phyloP scores from a whole-genome alignment of 2,888 invertebrate species.

The Gastracanthus pulcherrimus region DNA sequence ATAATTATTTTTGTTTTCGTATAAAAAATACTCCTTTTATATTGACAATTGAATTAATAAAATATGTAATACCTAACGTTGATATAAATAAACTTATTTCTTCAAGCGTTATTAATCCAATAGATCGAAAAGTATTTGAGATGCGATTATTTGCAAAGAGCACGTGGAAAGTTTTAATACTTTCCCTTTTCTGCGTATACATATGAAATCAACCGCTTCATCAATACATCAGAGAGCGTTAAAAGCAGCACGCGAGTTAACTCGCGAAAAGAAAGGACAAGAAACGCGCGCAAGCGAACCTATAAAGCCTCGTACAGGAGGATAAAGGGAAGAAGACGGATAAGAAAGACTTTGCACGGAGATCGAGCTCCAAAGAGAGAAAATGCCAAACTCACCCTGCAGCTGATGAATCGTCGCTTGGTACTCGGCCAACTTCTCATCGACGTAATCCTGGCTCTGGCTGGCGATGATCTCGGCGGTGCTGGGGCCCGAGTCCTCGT shows the following conservation, averaged over 20 bases:
- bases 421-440: conserved; percentile 95
- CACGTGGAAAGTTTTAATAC: no score
- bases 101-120: no score
- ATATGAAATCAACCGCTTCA: no score
- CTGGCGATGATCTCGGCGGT: conserved; percentile 95
- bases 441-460: conserved; percentile 96
- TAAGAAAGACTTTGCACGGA: not conserved
- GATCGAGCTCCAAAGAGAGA: not conserved
- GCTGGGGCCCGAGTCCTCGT: conserved; percentile 89
- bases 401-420: conserved; percentile 94
- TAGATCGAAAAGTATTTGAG: no score
- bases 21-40: no score
- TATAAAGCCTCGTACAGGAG: not conserved
- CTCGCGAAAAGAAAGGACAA: not conserved
- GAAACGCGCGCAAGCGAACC: not conserved
- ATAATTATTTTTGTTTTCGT: no score
- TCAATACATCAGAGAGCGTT: no score
- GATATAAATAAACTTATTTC: no score
- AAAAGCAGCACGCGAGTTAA: not conserved
- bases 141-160: no score
- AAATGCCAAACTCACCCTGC: conserved; percentile 79
- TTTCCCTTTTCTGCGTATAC: no score
- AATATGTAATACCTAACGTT: no score
- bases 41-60: no score
- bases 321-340: not conserved